These are phyloP conservation scores for Congeria kusceri DNA, from an alignment of 2,888 invertebrate genomes.

Conservation along the genomic window DNA sequence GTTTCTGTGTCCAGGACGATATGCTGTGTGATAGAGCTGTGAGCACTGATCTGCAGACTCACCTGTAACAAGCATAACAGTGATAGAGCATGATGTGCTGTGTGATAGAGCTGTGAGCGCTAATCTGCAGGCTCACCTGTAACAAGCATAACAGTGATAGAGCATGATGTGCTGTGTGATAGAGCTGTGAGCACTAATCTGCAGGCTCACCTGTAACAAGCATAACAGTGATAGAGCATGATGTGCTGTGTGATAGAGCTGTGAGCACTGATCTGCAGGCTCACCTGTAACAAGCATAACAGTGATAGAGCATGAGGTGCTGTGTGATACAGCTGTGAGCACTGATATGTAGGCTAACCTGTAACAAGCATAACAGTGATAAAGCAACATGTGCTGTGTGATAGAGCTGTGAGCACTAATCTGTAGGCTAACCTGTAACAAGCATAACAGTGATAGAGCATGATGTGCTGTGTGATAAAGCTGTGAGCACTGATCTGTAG, in stretches of 20 bases:
- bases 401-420: constrained; percentile 81
- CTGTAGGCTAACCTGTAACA: constrained; percentile 76
- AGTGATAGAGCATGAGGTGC: background rate
- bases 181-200: constrained; percentile 82
- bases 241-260: too few relatives aligned
- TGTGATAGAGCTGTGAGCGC: too few relatives aligned
- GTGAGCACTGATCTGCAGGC: constrained; percentile 80
- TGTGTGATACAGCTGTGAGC: constrained; percentile 70
- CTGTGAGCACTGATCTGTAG: constrained; percentile 81
- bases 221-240: too few relatives aligned
- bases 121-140: constrained; percentile 81
- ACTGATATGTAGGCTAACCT: constrained; percentile 82
- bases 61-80: too few relatives aligned
- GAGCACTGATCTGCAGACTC: too few relatives aligned
- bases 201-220: constrained; percentile 75
- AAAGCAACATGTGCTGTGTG: constrained; percentile 16
- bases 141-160: constrained; percentile 18
- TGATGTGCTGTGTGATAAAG: too few relatives aligned
- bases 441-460: too few relatives aligned
- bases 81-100: too few relatives aligned
- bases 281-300: constrained; percentile 68
- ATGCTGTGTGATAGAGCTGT: constrained; percentile 83
- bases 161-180: too few relatives aligned
- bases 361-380: too few relatives aligned
- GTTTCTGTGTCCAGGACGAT: constrained; percentile 85